phyloP scores from a whole-genome alignment of 2,888 invertebrate species.

The Eurytoma californica region DNA sequence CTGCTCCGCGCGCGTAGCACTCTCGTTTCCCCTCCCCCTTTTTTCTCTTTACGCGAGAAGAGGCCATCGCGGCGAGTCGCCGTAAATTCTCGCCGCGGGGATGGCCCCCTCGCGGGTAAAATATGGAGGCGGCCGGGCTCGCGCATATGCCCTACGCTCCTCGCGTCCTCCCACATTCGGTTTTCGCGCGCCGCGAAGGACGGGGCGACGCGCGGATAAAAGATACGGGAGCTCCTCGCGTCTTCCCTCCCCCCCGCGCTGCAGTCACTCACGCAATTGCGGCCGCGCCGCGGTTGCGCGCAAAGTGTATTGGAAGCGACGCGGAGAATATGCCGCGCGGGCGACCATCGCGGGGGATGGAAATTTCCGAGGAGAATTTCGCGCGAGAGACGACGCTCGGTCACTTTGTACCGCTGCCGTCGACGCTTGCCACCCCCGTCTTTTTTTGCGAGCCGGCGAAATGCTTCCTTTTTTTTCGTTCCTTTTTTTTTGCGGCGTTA shows the following conservation, averaged over 20 bases:
- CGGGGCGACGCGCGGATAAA: conserved; percentile 7
- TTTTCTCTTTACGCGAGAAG: conserved; percentile 60
- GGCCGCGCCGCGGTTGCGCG: conserved; percentile 56
- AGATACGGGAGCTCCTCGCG: conserved; percentile 3
- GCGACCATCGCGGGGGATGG: conserved; percentile 29
- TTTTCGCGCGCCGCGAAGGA: background rate
- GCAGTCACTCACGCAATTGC: conserved; percentile 43
- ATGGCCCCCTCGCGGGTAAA: conserved; percentile 69
- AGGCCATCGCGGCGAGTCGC: conserved; percentile 61
- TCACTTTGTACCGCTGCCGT: conserved; percentile 19
- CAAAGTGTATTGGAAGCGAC: conserved; percentile 67
- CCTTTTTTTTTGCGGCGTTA: background rate
- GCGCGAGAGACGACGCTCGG: background rate
- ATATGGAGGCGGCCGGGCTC: conserved; percentile 70
- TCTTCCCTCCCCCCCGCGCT: conserved; percentile 8
- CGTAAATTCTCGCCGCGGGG: conserved; percentile 70
- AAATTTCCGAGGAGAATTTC: background rate
- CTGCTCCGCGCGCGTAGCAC: conserved; percentile 37
- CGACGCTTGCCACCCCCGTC: conserved; percentile 10
- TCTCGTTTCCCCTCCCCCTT: conserved; percentile 9
- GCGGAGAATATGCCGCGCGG: conserved; percentile 54
- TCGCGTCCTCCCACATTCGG: no score
- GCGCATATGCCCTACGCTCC: conserved; percentile 71
- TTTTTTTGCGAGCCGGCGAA: background rate
- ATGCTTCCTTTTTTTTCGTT: background rate